Evolutionary conservation across 2,888 invertebrate genomes (phyloP).

Genomic region (Drosophila pseudotakahashii): DNA sequence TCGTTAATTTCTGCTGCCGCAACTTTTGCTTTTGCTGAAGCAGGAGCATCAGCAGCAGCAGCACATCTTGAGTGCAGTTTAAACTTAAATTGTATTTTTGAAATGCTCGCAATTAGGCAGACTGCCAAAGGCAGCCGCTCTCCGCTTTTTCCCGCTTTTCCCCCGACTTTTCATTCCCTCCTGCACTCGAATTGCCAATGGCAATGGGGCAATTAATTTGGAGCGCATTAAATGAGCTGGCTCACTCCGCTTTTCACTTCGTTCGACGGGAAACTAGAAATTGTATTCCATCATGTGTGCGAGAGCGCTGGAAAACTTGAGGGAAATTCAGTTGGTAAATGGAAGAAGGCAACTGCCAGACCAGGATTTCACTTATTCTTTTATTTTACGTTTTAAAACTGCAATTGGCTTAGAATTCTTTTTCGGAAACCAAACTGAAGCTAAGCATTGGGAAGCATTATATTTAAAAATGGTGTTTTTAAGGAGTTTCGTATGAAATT

Average conservation of each 20-base stretch:
- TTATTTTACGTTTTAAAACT: background rate
- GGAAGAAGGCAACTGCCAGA: constrained; percentile 7
- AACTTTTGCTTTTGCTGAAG: constrained; percentile 59
- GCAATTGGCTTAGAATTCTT: constrained; percentile 4
- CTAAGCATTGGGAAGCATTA: no score
- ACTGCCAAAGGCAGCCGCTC: constrained; percentile 68
- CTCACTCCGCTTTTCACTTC: constrained; percentile 41
- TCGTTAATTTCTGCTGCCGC: constrained; percentile 69
- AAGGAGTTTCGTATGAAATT: no score
- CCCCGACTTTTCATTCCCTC: constrained; percentile 15
- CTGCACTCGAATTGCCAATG: constrained; percentile 68
- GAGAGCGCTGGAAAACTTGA: constrained; percentile 24
- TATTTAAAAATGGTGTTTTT: no score
- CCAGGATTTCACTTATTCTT: constrained; percentile 15
- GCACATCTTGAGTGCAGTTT: constrained; percentile 79
- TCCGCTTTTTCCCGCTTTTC: background rate
- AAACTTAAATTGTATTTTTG: constrained; percentile 80
- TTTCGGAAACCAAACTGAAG: background rate
- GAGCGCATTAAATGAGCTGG: constrained; percentile 75
- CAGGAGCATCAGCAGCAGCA: constrained; percentile 20
- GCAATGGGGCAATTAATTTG: constrained; percentile 77
- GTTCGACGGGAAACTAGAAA: constrained; percentile 22
- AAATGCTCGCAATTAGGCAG: constrained; percentile 81
- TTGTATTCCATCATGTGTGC: constrained; percentile 33
- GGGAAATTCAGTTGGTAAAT: constrained; percentile 26